Evolutionary conservation across 64 coral and sea anemone species (phyloP), one percentile per base, ranked within the genome.

Genomic region (Pocillopora verrucosa): DNA sequence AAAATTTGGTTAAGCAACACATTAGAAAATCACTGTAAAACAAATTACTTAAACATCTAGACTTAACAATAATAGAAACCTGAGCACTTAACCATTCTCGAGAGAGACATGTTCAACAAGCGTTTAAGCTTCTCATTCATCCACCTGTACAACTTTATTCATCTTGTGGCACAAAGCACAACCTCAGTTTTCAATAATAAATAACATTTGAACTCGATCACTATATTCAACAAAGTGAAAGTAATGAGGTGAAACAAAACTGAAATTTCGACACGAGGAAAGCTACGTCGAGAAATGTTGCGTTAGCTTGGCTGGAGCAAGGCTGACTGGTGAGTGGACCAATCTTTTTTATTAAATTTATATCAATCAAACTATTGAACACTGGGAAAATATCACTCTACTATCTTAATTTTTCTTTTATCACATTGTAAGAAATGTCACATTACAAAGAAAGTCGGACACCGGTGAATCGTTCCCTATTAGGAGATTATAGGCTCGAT

Each of bases 181-280:
- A 19, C 77, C 22, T 20, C n/a, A 5, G 59, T 51, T 59, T 59
- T 79, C 57, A 79, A 79, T 79, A 79, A 79, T 79, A 79, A 79
- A 79, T 79, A 79, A 79, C 19, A 1, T 60, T 24, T 10, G 13
- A 79, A 14, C 77, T 51, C 41, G 7, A 51, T 51, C 41, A 51
- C 41, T 58, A 59, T 26, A 79, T 19, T 2, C 77, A 57, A 79
- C 24, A 26, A 34, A 25, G 59, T 16, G 22, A 59, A 79, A 59
- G 56, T 58, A 59, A 79, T 79, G 57, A 4, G 56, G 24, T 79
- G 56, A 59, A 59, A 14, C 1, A 13, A 79, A 79, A 60, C 10
- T 58, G 12, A 79, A 26, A 79, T 77, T 75, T 77, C 56, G 36
- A 56, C 36, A 77, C 15, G 10, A 34, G 24, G 67, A 60, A 57